Evolutionary conservation across 2,113 vertebrate species (phyloP), one percentile per base, ranked within the genome.

Genomic region (Nyctereutes procyonoides): DNA sequence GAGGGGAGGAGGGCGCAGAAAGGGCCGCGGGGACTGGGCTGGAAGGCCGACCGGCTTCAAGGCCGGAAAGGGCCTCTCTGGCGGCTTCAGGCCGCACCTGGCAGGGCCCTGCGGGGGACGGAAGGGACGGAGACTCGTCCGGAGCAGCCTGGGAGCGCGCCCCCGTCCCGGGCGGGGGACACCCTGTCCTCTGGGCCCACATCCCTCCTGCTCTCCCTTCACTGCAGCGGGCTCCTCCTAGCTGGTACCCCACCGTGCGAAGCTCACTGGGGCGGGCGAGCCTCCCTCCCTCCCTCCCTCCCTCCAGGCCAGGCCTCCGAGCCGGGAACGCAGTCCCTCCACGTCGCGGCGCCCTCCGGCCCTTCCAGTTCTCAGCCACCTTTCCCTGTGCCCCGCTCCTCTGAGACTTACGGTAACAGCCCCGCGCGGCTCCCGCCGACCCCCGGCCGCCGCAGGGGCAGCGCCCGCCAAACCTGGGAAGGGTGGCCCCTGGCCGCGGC

Each of bases 311-410:
- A 9, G 17, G n/a, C 71, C 38, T 30, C 77, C 1, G 19, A 58
- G 28, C 51, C 28, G 0, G 16, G 82, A 84, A 20, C 89, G 11
- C 90, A 14, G 83, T 58, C 69, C 69, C 56, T 96, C 96, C 92
- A 60, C 79, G 62, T 53, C 69, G 92, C 83, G 79, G 97, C 82
- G 95, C 97, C 55, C 97, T 95, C 67, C 14, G 16, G 80, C 81
- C 32, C 80, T 63, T 22, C 32, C 89, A 1, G 51, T 19, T 22
- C 38, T 74, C 43, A n/a, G n/a, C 19, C 73, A 32, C 89, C 77
- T 10, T 62, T 13, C 55, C 53, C 17, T 17, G 17, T n/a, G 62
- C 35, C 56, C 62, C 0, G 26, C 79, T 94, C 38, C 51, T 58
- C 13, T 7, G 58, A 74, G 35, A 87, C 71, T 84, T 73, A 92